Evolutionary conservation across 2,888 invertebrate species (phyloP), one percentile per base, ranked within the genome.

Genomic region (Agrochola circellaris): DNA sequence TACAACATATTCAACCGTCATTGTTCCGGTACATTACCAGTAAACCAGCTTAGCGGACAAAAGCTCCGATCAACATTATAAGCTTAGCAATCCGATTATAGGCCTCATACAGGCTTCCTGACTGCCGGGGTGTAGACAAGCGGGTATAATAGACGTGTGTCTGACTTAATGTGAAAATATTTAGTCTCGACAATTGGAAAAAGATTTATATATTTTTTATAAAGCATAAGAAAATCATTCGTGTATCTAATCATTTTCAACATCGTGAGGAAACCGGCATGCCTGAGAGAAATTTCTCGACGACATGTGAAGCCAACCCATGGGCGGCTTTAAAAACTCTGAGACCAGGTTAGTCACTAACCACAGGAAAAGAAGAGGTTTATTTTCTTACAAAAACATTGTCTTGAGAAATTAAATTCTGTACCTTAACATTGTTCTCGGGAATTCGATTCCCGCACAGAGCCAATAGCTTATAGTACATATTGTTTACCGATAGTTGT

Each of bases 1-100:
- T 13, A 23, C 15, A 56, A 11, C 3, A 30, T 54, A 73, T 73
- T 73, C 45, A 73, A 78, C 34, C 30, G 17, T 60, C 38, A 68
- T 67, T 74, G 48, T 68, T 67, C 38, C 45, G 38, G 17, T 51
- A 20, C 30, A 70, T 54, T 45, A 42, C 11, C 64, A 26, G 62
- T 62, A 79, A 73, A 68, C 60, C 71, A 61, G 79, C 68, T 74
- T 79, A 84, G n/a, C 23, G 45, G 61, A 6, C 23, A 26, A 68
- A 79, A 74, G 48, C 84, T 56, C 48, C 23, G 64, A 64, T 71
- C 61, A 79, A 73, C 81, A 75, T 62, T 78, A 72, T 78, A 65
- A 82, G 71, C 66, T 73, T 65, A 77, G 51, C 61, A 82, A 81
- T 70, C 66, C 69, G 77, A 77, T 81, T 73, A 77, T 66, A 70